Conservation (phyloP, 2,888 invertebrate genomes). For the Lathronympha strigana region DNA sequence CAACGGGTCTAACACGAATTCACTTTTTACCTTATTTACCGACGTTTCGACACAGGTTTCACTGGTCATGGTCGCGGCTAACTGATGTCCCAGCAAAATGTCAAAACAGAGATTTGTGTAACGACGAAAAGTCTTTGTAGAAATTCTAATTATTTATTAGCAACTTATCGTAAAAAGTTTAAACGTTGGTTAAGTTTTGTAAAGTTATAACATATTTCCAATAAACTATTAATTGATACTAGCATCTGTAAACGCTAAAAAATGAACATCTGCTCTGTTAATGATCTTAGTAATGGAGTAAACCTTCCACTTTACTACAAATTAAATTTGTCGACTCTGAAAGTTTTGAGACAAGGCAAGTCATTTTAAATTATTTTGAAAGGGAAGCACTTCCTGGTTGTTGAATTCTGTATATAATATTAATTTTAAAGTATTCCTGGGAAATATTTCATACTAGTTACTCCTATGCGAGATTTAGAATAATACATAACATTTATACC, state of each 20-base stretch:
- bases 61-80: too few relatives aligned
- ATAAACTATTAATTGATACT: neutral
- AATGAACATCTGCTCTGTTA: neutral
- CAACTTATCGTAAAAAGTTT: neutral
- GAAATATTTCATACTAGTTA: neutral
- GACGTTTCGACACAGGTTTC: too few relatives aligned
- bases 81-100: too few relatives aligned
- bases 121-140: too few relatives aligned
- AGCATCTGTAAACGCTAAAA: conserved; percentile 2
- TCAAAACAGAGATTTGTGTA: too few relatives aligned
- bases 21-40: too few relatives aligned
- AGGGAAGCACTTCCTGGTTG: conserved; percentile 8
- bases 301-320: conserved; percentile 19
- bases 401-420: neutral
- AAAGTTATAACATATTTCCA: neutral
- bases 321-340: conserved; percentile 25
- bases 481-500: too few relatives aligned
- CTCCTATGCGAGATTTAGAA: too few relatives aligned
- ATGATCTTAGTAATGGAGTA: conserved; percentile 5
- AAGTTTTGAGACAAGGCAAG: conserved; percentile 23
- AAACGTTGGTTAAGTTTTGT: neutral
- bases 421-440: neutral
- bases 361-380: conserved; percentile 16
- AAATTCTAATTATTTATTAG: too few relatives aligned
- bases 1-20: too few relatives aligned